Evolutionary conservation across 2,113 vertebrate genomes (phyloP).

Genomic region (Hydropotes inermis): DNA sequence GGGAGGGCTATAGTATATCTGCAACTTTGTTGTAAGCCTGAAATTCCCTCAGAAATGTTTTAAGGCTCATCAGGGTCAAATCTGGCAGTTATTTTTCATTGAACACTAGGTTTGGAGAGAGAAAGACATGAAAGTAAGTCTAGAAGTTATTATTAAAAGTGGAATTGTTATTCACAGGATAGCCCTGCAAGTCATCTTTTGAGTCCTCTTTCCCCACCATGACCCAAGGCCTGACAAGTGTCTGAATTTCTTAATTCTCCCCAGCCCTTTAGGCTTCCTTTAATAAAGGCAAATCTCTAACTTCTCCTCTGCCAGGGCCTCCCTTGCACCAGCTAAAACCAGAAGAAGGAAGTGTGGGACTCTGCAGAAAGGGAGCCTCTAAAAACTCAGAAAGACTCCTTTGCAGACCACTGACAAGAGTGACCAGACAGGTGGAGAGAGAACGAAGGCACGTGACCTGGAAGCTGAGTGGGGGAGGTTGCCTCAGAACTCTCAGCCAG

Average conservation of each 20-base stretch:
- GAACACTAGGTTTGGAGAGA: background rate
- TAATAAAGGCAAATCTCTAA: background rate
- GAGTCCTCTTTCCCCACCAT: background rate
- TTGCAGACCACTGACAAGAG: background rate
- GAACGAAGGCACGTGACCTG: accelerated
- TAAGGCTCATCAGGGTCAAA: background rate
- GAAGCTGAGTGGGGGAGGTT: background rate
- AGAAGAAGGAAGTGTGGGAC: background rate
- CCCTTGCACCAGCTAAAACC: background rate
- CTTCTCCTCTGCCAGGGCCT: background rate
- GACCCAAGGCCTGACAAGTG: background rate
- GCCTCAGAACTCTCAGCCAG: background rate
- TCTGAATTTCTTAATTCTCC: background rate
- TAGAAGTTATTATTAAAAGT: background rate
- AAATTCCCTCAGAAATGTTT: background rate
- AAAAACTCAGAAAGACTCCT: background rate
- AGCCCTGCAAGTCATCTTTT: background rate
- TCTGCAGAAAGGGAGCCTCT: background rate
- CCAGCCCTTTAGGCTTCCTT: background rate
- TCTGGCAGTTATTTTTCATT: background rate
- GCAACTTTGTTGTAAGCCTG: background rate
- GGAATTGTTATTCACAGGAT: background rate
- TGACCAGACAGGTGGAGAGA: background rate
- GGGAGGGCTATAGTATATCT: background rate
- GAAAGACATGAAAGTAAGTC: background rate